A percentile compares a stretch with the other conserved stretches of the same genome.
Evolutionary conservation across 2,888 invertebrate genomes (phyloP).

Genomic region (Poecilobothrus nobilitatus): DNA sequence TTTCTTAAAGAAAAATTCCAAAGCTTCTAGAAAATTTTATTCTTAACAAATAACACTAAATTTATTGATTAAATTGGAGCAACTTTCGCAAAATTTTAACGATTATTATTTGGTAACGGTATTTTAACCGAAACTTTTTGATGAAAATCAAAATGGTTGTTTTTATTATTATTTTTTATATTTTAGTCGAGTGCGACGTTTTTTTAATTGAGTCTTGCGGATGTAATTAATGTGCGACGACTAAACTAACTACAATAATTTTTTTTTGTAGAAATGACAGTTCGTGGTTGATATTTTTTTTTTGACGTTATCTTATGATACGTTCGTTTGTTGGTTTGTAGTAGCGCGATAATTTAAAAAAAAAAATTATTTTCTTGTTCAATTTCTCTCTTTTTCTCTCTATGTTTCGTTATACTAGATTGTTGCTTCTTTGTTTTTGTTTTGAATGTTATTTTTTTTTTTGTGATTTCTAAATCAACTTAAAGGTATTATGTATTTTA

Average conservation of each 20-base stretch:
- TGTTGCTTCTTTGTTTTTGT: neutral
- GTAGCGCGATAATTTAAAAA: neutral
- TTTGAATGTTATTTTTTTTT: neutral
- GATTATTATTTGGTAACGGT: neutral
- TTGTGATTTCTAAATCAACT: neutral
- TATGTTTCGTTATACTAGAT: neutral
- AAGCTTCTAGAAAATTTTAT: too few species aligned
- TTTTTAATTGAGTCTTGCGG: conserved; percentile 1
- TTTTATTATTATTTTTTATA: neutral
- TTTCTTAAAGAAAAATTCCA: neutral
- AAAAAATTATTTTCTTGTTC: neutral
- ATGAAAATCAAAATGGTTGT: neutral
- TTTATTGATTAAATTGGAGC: too few species aligned
- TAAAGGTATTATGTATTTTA: neutral
- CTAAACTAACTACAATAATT: neutral
- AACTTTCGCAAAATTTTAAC: neutral
- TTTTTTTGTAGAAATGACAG: neutral
- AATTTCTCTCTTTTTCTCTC: neutral
- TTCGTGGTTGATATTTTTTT: neutral
- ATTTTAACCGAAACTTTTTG: neutral
- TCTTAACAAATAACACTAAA: too few species aligned
- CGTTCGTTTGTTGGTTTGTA: neutral
- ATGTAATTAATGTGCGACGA: neutral
- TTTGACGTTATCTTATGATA: conserved; percentile 1
- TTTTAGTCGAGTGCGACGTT: neutral